These are phyloP conservation scores for Eonycteris spelaea DNA, from an alignment of 2,113 vertebrate genomes.

Conservation along the genomic window DNA sequence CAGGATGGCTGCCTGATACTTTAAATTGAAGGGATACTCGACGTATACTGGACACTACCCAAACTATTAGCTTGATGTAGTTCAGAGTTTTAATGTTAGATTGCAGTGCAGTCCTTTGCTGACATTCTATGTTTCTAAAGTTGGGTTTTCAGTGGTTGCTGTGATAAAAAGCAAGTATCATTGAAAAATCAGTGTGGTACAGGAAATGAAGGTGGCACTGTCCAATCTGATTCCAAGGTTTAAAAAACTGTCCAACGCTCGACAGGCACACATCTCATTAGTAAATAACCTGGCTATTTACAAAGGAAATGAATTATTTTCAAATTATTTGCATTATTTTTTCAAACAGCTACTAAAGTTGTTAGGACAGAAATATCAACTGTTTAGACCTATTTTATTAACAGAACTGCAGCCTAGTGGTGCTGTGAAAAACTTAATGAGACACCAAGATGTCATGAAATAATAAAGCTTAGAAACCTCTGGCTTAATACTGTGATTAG, in stretches of 20 bases:
- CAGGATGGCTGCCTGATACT: not conserved
- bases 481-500: not conserved
- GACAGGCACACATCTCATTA: not conserved
- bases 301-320: conserved; percentile 1
- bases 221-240: not conserved
- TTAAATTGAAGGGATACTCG: not conserved
- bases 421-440: conserved; percentile 7
- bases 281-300: not conserved
- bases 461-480: not conserved
- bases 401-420: not conserved
- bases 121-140: not conserved
- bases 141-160: not conserved
- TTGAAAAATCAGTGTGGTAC: not conserved
- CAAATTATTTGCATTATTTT: not conserved
- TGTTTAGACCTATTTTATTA: not conserved
- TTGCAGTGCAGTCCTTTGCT: not conserved
- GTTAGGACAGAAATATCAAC: not conserved
- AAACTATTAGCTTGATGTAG: not conserved
- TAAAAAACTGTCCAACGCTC: not conserved
- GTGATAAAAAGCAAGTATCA: not conserved
- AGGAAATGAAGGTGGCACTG: not conserved
- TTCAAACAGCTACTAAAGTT: not conserved
- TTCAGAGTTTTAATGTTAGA: not conserved
- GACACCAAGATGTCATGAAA: not conserved
- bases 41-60: not conserved